Conservation (phyloP, 2,797 vertebrate species). For the Sebastes oblongus region DNA sequence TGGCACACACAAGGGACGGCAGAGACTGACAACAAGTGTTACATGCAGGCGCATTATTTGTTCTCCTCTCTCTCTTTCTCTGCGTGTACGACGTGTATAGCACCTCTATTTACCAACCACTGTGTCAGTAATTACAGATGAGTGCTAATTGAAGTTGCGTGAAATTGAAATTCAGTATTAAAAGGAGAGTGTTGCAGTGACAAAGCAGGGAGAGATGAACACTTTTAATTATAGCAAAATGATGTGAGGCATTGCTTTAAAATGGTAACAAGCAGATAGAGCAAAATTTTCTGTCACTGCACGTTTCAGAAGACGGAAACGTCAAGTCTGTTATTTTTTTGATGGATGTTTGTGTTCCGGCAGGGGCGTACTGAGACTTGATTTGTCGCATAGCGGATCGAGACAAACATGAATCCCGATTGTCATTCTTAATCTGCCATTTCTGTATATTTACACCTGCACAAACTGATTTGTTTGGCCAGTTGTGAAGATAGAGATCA, state of each 20-base stretch:
- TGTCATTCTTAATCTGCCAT: not conserved
- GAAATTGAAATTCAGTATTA: slow-evolving; percentile 50
- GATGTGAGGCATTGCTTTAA: slow-evolving; percentile 11
- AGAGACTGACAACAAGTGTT: slow-evolving; percentile 21
- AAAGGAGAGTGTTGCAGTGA: slow-evolving; percentile 10
- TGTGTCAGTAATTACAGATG: slow-evolving; percentile 26
- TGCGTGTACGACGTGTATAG: not conserved
- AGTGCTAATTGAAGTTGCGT: slow-evolving; percentile 35
- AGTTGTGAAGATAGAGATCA: not conserved
- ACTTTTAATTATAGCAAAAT: slow-evolving; percentile 20
- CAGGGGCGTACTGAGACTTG: not conserved
- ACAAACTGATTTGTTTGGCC: not conserved
- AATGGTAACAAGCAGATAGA: not conserved
- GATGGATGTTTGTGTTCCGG: slow-evolving; percentile 9
- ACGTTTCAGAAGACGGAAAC: not conserved
- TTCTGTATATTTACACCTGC: slow-evolving; percentile 3
- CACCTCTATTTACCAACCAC: slow-evolving; percentile 29
- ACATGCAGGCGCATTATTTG: slow-evolving; percentile 5
- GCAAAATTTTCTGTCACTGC: not conserved
- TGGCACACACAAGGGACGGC: slow-evolving; percentile 19
- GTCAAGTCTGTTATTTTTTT: not conserved
- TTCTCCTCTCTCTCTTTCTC: slow-evolving; percentile 2
- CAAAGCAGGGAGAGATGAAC: not conserved
- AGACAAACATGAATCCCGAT: not conserved
- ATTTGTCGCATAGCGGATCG: not conserved